Conservation (phyloP, 2,113 vertebrate genomes). For the Coptodon bakossiorum region DNA sequence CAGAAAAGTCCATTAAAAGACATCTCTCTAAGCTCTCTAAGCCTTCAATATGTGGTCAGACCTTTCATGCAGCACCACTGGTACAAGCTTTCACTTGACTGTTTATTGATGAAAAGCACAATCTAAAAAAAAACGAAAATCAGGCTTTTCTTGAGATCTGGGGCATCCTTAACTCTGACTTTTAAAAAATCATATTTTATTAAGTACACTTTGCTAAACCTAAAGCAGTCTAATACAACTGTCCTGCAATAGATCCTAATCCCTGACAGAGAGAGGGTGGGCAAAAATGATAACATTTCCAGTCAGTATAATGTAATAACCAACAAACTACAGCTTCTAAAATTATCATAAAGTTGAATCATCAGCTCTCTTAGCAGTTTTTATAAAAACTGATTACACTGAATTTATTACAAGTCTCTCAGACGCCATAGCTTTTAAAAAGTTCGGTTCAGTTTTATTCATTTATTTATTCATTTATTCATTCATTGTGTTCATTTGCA, state of each 20-base stretch:
- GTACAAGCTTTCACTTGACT: background rate
- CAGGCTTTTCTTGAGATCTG: background rate
- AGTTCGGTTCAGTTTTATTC: background rate
- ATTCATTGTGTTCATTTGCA: background rate
- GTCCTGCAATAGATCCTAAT: background rate
- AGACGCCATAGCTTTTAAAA: background rate
- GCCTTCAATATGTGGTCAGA: background rate
- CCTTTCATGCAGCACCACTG: background rate
- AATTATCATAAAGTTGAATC: background rate
- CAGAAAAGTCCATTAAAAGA: background rate
- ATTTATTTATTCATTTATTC: too few relatives aligned
- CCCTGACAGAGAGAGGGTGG: background rate
- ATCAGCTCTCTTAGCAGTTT: background rate
- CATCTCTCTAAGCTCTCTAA: background rate
- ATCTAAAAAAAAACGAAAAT: background rate
- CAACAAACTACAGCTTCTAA: background rate
- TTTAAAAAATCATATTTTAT: background rate
- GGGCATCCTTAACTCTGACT: background rate
- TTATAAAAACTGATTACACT: background rate
- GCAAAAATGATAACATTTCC: background rate
- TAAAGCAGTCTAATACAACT: background rate
- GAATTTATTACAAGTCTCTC: background rate
- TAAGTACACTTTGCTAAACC: background rate
- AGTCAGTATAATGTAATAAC: background rate
- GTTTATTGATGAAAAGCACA: background rate